These are phyloP conservation scores for Drosophila imparisetae DNA, from an alignment of 2,888 invertebrate species.

Conservation along the genomic window DNA sequence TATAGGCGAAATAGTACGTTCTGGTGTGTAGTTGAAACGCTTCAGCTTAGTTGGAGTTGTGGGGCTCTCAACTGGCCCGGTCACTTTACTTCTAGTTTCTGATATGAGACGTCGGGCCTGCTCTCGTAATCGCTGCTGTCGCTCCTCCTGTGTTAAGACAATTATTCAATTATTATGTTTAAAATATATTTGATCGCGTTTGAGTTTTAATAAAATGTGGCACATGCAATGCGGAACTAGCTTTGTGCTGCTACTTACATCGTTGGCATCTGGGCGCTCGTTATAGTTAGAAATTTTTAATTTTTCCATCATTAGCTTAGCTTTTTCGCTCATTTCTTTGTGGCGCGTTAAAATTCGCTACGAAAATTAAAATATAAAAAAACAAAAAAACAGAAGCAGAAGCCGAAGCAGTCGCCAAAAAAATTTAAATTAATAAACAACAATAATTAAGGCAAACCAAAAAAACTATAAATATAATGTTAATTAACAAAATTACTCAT, in stretches of 20 bases:
- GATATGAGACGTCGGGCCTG: conserved; percentile 95
- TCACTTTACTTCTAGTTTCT: conserved; percentile 88
- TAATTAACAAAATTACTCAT: neutral
- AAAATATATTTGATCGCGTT: neutral
- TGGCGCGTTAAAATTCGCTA: conserved; percentile 85
- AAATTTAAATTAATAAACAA: conserved; percentile 40
- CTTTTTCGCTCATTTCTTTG: conserved; percentile 85
- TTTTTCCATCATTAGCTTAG: conserved; percentile 85
- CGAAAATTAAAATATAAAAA: conserved; percentile 63
- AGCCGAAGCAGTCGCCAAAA: conserved; percentile 61
- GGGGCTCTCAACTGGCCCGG: conserved; percentile 74
- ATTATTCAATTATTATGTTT: neutral
- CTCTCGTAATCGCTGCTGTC: conserved; percentile 93
- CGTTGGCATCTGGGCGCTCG: conserved; percentile 77
- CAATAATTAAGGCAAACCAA: conserved; percentile 32
- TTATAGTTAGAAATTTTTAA: conserved; percentile 80
- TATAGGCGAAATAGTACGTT: conserved; percentile 84
- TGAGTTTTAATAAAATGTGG: neutral
- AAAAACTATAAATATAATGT: conserved; percentile 3
- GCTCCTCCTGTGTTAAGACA: conserved; percentile 88
- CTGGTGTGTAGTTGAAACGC: conserved; percentile 83
- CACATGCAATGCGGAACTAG: conserved; percentile 21
- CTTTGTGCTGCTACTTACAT: conserved; percentile 80
- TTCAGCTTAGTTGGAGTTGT: conserved; percentile 83
- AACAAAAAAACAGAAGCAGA: conserved; percentile 58